phyloP scores from a whole-genome alignment of 2,113 vertebrate species.

The Neofelis nebulosa region DNA sequence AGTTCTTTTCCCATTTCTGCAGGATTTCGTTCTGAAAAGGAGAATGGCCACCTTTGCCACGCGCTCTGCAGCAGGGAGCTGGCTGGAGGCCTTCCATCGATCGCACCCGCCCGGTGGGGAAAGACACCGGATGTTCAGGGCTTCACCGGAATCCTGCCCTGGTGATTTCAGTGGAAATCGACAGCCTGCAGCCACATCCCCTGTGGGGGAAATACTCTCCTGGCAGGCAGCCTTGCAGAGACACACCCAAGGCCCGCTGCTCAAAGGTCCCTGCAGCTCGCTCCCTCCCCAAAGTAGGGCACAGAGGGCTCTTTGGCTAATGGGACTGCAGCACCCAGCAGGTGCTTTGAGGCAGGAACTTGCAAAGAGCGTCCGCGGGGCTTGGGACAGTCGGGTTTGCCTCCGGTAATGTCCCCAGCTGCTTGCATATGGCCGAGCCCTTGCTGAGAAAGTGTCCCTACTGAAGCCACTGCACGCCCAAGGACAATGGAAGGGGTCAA shows the following conservation, averaged over 20 bases:
- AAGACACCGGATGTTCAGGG: background rate
- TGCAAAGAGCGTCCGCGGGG: background rate
- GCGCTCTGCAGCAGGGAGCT: background rate
- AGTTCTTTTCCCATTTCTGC: conserved; percentile 7
- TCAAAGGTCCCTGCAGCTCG: background rate
- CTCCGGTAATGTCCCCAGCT: background rate
- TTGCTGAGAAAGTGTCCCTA: background rate
- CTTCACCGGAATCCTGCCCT: background rate
- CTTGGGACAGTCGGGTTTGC: accelerated
- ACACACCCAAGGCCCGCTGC: conserved; percentile 4
- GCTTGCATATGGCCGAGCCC: background rate
- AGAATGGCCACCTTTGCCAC: background rate
- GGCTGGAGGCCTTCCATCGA: background rate
- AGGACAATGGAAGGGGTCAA: background rate
- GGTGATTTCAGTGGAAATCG: conserved; percentile 65
- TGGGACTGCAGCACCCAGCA: background rate
- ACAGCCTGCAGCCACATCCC: conserved; percentile 55
- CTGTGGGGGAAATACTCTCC: conserved; percentile 21
- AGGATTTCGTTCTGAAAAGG: background rate
- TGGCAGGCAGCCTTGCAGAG: background rate
- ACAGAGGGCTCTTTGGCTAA: too few relatives aligned
- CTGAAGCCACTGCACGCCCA: accelerated
- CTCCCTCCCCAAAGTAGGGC: background rate
- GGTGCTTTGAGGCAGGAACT: background rate
- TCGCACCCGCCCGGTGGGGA: background rate